phyloP scores from a whole-genome alignment of 2,797 vertebrate genomes.

The Bovichtus diacanthus region DNA sequence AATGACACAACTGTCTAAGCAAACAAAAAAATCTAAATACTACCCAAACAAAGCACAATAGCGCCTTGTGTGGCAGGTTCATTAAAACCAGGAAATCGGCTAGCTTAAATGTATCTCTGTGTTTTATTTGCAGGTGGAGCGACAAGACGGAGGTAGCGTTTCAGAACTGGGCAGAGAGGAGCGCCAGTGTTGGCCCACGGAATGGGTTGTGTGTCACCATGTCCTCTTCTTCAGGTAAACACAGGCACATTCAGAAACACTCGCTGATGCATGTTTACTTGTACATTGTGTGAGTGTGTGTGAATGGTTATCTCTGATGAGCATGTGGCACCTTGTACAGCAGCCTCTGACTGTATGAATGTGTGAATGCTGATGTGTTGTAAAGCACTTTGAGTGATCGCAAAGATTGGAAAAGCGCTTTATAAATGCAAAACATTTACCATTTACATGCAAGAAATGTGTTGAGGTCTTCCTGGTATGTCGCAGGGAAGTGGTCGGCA shows the following conservation, averaged over 20 bases:
- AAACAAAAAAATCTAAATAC: neutral
- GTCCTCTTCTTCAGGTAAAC: constrained; percentile 90
- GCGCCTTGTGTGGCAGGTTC: neutral
- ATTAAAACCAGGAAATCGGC: neutral
- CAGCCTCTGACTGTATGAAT: too few relatives aligned
- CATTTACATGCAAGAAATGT: neutral
- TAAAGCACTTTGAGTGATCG: too few relatives aligned
- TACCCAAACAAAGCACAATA: neutral
- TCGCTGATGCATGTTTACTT: too few relatives aligned
- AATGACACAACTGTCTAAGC: neutral
- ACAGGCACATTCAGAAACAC: constrained; percentile 2
- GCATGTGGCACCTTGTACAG: too few relatives aligned
- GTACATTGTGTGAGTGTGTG: too few relatives aligned
- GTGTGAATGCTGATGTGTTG: too few relatives aligned
- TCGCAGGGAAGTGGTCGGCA: constrained; percentile 89
- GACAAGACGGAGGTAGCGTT: constrained; percentile 88
- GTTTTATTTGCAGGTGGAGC: constrained; percentile 87
- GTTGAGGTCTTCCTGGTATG: neutral
- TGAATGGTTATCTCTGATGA: too few relatives aligned
- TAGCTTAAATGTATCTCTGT: constrained; percentile 26
- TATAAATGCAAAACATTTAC: too few relatives aligned
- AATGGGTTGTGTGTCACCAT: constrained; percentile 87
- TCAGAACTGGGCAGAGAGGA: constrained; percentile 88
- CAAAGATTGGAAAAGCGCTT: too few relatives aligned
- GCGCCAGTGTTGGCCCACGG: constrained; percentile 31